Percentiles rank a stretch among this genome's conserved stretches.
Conservation (phyloP, 2,113 vertebrate genomes). For the Petroica traversi region DNA sequence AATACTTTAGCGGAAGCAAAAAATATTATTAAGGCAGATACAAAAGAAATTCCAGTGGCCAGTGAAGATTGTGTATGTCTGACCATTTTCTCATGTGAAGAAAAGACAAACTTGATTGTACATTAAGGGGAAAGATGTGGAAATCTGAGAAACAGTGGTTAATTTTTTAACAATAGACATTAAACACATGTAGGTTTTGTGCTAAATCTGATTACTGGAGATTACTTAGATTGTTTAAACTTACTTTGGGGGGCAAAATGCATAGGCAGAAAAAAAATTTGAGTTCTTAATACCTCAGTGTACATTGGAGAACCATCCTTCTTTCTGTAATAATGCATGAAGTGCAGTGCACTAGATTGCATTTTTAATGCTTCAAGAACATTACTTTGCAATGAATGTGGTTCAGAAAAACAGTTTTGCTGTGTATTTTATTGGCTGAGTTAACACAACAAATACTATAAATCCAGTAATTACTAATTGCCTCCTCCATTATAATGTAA, state of each 20-base stretch:
- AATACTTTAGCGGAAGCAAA: neutral
- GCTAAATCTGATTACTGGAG: neutral
- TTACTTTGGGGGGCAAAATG: neutral
- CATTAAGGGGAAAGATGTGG: neutral
- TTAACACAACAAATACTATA: conserved; percentile 80
- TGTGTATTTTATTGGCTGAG: conserved; percentile 71
- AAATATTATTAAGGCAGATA: neutral
- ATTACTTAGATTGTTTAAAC: neutral
- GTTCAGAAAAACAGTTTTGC: conserved; percentile 37
- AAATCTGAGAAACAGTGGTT: neutral
- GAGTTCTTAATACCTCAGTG: conserved; percentile 22
- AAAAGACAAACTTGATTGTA: neutral
- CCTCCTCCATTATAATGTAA: conserved; percentile 77
- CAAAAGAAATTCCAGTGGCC: neutral
- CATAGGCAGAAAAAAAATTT: conserved; percentile 15
- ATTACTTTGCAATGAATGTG: conserved; percentile 22
- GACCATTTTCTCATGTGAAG: neutral
- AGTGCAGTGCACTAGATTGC: neutral
- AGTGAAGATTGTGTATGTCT: neutral
- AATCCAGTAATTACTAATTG: conserved; percentile 79
- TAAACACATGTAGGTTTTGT: neutral
- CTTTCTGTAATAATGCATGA: neutral
- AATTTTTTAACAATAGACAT: neutral
- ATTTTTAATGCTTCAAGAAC: conserved; percentile 37
- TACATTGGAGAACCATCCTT: neutral